Evolutionary conservation across 2,888 invertebrate genomes (phyloP).

Genomic region (Drosophila koepferae): DNA sequence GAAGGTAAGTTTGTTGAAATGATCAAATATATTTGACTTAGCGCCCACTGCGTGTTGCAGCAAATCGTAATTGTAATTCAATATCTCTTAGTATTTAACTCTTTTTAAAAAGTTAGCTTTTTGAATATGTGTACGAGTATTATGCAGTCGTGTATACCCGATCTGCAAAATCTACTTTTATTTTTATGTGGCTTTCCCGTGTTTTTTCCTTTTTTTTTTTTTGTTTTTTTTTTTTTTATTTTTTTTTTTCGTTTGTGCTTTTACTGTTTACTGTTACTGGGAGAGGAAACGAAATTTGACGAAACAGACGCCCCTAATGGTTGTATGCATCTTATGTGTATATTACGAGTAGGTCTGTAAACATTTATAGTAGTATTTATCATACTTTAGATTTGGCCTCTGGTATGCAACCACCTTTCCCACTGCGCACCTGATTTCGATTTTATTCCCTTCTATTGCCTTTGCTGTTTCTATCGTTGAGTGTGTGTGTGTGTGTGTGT

Average conservation of each 20-base stretch:
- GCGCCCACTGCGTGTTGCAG: neutral
- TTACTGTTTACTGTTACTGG: too few species aligned
- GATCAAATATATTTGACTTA: neutral
- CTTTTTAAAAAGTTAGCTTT: neutral
- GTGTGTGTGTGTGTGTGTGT: slow-evolving; percentile 1
- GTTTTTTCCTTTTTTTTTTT: neutral
- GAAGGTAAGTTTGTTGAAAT: neutral
- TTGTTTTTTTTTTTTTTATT: neutral
- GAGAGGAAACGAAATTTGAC: slow-evolving; percentile 37
- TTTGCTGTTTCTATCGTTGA: slow-evolving; percentile 10
- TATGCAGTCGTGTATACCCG: neutral
- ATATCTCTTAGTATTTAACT: slow-evolving; percentile 7
- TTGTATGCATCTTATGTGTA: slow-evolving; percentile 15
- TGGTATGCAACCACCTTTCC: slow-evolving; percentile 45
- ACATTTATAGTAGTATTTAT: slow-evolving; percentile 60
- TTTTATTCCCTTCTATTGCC: neutral
- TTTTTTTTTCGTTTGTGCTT: neutral
- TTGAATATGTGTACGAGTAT: slow-evolving; percentile 7
- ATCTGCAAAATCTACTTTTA: slow-evolving; percentile 2
- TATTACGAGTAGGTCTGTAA: slow-evolving; percentile 42
- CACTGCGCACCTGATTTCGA: slow-evolving; percentile 2
- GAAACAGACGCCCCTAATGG: slow-evolving; percentile 44
- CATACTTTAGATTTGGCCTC: slow-evolving; percentile 74
- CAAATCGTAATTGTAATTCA: slow-evolving; percentile 6
- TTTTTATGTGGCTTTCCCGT: neutral